A percentile compares a stretch with the other conserved stretches of the same genome.
These are phyloP conservation scores for Pararge aegeria DNA, from an alignment of 1,140 invertebrate genomes.

Conservation along the genomic window DNA sequence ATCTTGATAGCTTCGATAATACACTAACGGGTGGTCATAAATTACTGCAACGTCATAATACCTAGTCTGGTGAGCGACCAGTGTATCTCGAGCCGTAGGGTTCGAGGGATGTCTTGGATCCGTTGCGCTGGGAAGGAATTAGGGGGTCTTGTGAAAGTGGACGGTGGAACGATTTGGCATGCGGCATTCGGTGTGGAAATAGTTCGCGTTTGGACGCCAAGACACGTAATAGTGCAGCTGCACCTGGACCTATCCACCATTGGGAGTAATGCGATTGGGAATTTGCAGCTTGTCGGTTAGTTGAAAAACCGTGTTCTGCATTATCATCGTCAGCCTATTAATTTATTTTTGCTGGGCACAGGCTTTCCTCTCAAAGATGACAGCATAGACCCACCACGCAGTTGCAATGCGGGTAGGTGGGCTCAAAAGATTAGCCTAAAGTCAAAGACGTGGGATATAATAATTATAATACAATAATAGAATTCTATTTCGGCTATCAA, in stretches of 20 bases:
- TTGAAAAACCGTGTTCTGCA: background rate
- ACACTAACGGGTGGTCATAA: constrained; percentile 28
- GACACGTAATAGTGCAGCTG: constrained; percentile 45
- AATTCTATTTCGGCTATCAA: no score
- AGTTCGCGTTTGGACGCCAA: constrained; percentile 54
- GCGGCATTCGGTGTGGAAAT: constrained; percentile 57
- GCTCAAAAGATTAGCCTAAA: no score
- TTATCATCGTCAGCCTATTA: no score
- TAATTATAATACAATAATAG: no score
- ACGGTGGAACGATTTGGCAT: constrained; percentile 44
- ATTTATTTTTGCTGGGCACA: no score
- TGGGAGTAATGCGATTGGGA: constrained; percentile 20
- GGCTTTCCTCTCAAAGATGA: no score
- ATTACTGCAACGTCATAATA: constrained; percentile 35
- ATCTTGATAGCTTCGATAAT: constrained; percentile 23
- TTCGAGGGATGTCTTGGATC: constrained; percentile 13
- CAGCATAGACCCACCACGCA: no score
- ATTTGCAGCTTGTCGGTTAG: constrained; percentile 6
- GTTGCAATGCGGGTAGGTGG: no score
- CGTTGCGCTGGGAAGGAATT: constrained; percentile 25
- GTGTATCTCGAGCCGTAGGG: constrained; percentile 23
- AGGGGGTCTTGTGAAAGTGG: constrained; percentile 31
- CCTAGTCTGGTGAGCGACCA: constrained; percentile 30
- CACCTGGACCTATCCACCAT: constrained; percentile 58
- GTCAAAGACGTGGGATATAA: no score